A percentile compares a stretch with the other conserved stretches of the same genome.
These are phyloP conservation scores for Xylocampa areola DNA, from an alignment of 2,888 invertebrate genomes.

Conservation along the genomic window DNA sequence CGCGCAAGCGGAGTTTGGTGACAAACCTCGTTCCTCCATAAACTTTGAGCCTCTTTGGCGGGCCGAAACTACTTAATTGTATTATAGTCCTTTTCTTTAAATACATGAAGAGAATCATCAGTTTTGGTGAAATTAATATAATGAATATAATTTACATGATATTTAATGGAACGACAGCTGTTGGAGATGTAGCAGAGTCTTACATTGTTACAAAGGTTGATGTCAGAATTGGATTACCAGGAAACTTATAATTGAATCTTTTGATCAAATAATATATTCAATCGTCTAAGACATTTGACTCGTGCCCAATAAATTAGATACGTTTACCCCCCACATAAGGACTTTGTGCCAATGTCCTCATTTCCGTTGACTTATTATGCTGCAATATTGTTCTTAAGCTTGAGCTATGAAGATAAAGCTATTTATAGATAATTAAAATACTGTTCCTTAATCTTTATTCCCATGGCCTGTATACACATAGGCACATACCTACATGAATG, in stretches of 20 bases:
- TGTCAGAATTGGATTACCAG: slow-evolving; percentile 23
- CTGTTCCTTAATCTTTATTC: slow-evolving; percentile 1
- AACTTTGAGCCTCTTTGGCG: no score
- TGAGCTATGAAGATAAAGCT: no score
- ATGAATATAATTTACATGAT: no score
- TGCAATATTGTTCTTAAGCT: no score
- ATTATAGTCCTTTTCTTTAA: no score
- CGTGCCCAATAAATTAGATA: slow-evolving; percentile 30
- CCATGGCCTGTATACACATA: slow-evolving; percentile 5
- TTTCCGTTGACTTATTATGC: not conserved
- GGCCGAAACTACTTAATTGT: no score
- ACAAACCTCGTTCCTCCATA: no score
- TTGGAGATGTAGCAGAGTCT: no score
- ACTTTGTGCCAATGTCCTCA: slow-evolving; percentile 15
- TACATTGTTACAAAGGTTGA: slow-evolving; percentile 5
- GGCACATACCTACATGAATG: not conserved
- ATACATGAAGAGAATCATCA: no score
- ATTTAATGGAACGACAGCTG: no score
- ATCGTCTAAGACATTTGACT: slow-evolving; percentile 49
- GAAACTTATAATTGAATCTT: slow-evolving; percentile 36
- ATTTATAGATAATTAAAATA: not conserved
- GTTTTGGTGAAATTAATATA: no score
- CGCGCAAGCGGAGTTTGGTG: no score
- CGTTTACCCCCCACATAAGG: slow-evolving; percentile 37
- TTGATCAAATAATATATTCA: slow-evolving; percentile 41